phyloP scores from a whole-genome alignment of 1,140 invertebrate genomes.

The Apis laboriosa region DNA sequence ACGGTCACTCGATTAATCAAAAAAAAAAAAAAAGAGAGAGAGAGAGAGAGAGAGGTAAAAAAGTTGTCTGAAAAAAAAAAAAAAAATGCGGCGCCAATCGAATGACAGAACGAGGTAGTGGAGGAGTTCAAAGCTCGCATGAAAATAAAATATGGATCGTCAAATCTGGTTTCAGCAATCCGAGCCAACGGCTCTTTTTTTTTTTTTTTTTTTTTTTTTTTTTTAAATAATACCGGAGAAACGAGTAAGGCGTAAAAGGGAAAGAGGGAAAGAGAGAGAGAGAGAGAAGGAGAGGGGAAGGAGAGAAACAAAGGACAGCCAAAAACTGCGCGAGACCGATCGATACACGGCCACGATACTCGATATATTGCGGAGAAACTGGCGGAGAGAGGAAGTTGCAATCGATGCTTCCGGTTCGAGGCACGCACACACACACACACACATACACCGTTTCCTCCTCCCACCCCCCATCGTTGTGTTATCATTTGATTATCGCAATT shows the following conservation, averaged over 20 bases:
- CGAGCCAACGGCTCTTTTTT: background rate
- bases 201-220: background rate
- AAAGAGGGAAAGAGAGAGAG: background rate
- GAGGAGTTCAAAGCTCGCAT: background rate
- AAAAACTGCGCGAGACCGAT: constrained; percentile 52
- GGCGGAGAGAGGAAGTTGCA: constrained; percentile 37
- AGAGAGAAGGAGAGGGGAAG: background rate
- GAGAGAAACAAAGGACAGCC: constrained; percentile 52
- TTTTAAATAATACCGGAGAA: constrained; percentile 9
- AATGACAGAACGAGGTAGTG: background rate
- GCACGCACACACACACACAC: background rate
- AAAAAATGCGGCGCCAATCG: background rate
- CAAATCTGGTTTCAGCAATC: background rate
- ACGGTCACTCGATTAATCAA: no score
- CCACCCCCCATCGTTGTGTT: no score
- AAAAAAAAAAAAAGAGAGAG: no score
- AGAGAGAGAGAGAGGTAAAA: background rate
- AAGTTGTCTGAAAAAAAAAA: background rate
- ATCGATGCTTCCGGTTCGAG: constrained; percentile 49
- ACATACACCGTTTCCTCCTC: background rate
- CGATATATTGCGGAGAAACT: constrained; percentile 53
- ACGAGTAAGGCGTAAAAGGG: background rate
- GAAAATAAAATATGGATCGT: constrained; percentile 1
- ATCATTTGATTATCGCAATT: background rate
- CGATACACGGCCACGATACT: constrained; percentile 55